A percentile compares a stretch with the other conserved stretches of the same genome.
These are phyloP conservation scores for Tetramorium bicarinatum DNA, from an alignment of 2,888 invertebrate species.

Conservation along the genomic window DNA sequence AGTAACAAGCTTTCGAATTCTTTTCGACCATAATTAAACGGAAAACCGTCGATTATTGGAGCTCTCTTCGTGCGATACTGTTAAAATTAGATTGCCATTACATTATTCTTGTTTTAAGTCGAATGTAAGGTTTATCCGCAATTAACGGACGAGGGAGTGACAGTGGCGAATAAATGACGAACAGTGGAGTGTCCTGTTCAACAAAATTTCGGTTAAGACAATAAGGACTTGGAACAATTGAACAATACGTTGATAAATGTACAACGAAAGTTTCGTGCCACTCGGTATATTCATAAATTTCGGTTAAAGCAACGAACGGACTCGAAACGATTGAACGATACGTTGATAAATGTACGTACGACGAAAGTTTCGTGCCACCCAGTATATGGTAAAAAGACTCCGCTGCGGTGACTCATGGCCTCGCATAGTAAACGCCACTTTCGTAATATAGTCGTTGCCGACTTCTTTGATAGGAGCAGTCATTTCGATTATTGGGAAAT, in stretches of 20 bases:
- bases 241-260: neutral
- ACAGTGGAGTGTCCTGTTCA: neutral
- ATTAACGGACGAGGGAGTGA: neutral
- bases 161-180: neutral
- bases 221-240: neutral
- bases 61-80: neutral
- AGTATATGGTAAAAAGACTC: conserved; percentile 52
- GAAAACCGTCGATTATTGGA: neutral
- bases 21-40: neutral
- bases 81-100: neutral
- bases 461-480: conserved; percentile 58
- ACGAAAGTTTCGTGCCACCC: conserved; percentile 23
- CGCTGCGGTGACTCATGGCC: conserved; percentile 62
- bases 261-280: conserved; percentile 5
- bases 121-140: neutral
- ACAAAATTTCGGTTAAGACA: neutral
- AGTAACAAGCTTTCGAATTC: neutral
- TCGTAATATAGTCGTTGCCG: conserved; percentile 59
- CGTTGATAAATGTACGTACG: neutral
- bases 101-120: neutral
- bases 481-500: conserved; percentile 46
- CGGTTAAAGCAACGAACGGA: neutral
- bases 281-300: conserved; percentile 7
- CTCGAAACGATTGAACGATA: too few species aligned
- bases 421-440: conserved; percentile 56